Conservation (phyloP, 2,888 invertebrate genomes). For the Ectemnius cavifrons region DNA sequence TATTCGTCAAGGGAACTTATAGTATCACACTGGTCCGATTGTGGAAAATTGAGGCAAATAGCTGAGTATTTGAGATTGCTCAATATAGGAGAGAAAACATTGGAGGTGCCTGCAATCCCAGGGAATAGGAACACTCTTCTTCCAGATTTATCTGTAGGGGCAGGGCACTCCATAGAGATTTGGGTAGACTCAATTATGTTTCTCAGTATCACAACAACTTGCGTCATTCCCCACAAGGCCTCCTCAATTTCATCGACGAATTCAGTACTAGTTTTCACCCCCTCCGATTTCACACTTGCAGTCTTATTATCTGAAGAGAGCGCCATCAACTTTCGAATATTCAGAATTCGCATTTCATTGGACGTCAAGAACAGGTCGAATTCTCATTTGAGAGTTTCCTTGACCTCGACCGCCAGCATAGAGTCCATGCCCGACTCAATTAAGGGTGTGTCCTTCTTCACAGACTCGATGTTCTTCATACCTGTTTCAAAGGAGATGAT, state of each 20-base stretch:
- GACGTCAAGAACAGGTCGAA: constrained; percentile 92
- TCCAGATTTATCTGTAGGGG: too few relatives aligned
- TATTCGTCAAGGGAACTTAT: too few relatives aligned
- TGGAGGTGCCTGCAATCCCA: constrained; percentile 75
- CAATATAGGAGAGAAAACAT: constrained; percentile 69
- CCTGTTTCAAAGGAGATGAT: constrained; percentile 61
- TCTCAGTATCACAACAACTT: too few relatives aligned
- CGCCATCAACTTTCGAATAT: constrained; percentile 83
- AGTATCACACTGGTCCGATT: too few relatives aligned
- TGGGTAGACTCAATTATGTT: too few relatives aligned
- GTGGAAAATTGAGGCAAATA: constrained; percentile 62
- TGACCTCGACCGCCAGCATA: constrained; percentile 97
- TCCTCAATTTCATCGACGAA: too few relatives aligned
- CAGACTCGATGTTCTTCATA: constrained; percentile 80
- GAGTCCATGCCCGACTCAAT: constrained; percentile 98
- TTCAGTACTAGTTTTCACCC: too few relatives aligned
- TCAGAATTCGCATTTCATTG: constrained; percentile 90
- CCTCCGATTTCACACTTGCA: too few relatives aligned
- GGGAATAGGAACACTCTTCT: constrained; percentile 72
- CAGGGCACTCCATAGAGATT: too few relatives aligned
- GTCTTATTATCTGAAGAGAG: constrained; percentile 57
- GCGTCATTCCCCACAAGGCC: too few relatives aligned
- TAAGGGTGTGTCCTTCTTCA: constrained; percentile 85
- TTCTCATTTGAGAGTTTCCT: constrained; percentile 93
- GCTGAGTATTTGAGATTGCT: constrained; percentile 71